phyloP scores from a whole-genome alignment of 1,140 invertebrate genomes.

The Lepidostoma basale region DNA sequence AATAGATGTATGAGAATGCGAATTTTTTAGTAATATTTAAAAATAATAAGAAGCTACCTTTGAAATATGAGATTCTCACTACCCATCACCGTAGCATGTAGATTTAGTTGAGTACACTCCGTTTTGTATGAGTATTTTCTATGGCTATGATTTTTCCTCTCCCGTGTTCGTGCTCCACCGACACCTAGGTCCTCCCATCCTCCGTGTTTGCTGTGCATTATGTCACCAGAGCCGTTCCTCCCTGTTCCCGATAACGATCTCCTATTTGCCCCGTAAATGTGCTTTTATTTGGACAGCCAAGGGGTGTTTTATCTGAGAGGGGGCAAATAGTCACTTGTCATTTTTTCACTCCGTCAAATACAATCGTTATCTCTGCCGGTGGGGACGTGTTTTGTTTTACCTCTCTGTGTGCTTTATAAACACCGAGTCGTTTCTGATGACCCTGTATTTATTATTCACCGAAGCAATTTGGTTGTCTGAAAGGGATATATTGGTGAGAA shows the following conservation, averaged over 20 bases:
- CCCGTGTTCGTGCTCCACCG: background rate
- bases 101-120: no score
- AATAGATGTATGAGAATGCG: no score
- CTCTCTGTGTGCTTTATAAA: background rate
- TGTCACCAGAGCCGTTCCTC: constrained; percentile 31
- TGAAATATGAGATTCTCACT: no score
- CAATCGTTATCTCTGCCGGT: constrained; percentile 39
- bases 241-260: constrained; percentile 45
- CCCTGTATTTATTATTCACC: constrained; percentile 5
- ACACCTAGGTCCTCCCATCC: background rate
- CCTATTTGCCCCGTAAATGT: constrained; percentile 46
- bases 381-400: constrained; percentile 24
- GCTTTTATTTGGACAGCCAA: constrained; percentile 40
- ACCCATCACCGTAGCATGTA: no score
- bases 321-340: constrained; percentile 47
- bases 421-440: background rate
- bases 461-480: background rate
- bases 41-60: no score
- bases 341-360: constrained; percentile 46
- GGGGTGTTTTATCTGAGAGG: constrained; percentile 15
- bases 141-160: constrained; percentile 1
- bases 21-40: no score
- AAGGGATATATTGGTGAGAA: background rate
- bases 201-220: constrained; percentile 43
- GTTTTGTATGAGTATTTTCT: no score